These are phyloP conservation scores for Megaceryle maxima DNA, from an alignment of 2,113 vertebrate species.

Conservation along the genomic window DNA sequence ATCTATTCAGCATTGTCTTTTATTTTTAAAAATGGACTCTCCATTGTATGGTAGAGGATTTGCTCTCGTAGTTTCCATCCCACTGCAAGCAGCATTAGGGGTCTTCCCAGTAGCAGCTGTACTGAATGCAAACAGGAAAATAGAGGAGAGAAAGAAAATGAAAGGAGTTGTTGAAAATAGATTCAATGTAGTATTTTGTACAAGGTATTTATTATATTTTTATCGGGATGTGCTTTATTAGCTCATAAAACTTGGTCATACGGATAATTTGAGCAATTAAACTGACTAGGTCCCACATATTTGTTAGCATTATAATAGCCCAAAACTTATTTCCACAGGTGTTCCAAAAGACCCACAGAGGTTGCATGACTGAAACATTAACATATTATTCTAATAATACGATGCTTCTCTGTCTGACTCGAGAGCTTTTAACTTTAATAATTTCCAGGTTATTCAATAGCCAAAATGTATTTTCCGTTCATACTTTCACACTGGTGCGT, in stretches of 20 bases:
- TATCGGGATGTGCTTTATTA: constrained; percentile 68
- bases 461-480: constrained; percentile 61
- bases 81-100: not conserved
- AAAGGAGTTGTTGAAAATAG: not conserved
- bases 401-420: constrained; percentile 71
- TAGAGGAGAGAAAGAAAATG: not conserved
- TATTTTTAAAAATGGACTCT: not conserved
- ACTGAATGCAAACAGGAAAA: not conserved
- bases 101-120: not conserved
- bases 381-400: constrained; percentile 75
- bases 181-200: not conserved
- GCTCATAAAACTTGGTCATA: constrained; percentile 50
- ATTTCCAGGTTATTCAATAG: constrained; percentile 70
- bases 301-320: constrained; percentile 43
- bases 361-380: constrained; percentile 67
- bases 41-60: fast-evolving
- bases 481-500: constrained; percentile 65
- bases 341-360: constrained; percentile 55
- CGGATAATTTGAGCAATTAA: constrained; percentile 48
- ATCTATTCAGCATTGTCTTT: not conserved
- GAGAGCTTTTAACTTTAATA: constrained; percentile 74
- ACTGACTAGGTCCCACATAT: not conserved
- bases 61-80: not conserved
- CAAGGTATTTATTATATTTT: constrained; percentile 53
- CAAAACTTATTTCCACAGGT: constrained; percentile 72